Base-by-base conservation (phyloP, 2,797 vertebrate species). In the Xiphorhynchus erythropygius region DNA sequence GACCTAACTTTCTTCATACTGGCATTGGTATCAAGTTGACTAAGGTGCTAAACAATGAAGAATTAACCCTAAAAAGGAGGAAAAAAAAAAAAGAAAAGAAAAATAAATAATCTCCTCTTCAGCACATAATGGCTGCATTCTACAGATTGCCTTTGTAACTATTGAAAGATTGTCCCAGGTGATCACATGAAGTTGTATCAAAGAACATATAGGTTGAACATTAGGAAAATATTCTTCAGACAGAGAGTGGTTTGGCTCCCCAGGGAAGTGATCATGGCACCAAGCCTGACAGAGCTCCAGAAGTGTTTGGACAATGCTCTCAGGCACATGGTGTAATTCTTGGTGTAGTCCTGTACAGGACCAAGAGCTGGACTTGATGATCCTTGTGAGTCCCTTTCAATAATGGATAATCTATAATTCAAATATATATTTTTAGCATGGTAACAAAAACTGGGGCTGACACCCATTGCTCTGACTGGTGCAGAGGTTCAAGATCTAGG, bases 171-270 rank as follows among this genome's bases (percentile, higher is more conserved):
- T 55, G 3, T 52, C 78, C 30, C 37, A 79, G 32, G 11, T 50
- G 49, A 56, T 33, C 52, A 87, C 11, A 7, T 33, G 18, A 33
- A 59, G 15, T 3, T 77, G 19, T 27, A 28, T 37, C 5, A 13
- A 2, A 2, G 11, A 10, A 52, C 32, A 33, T n/a, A 64, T 41
- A 55, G 11, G 12, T 14, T 41, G 21, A 27, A 15, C 5, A 19
- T 13, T 8, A 52, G 12, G 30, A 84, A 70, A 64, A 27, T 1
- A 1, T 8, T 32, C 13, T 57, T 64, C 50, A 8, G 28, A 8
- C 37, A 46, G 52, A 27, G 30, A 11, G 12, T 59, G 7, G 7
- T 2, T 71, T 2, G 21, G 21, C 7, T 32, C 1, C 0, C 18
- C 4, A 10, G 21, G 9, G 12, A 16, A 14, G 18, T 17, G 18